Conservation (phyloP, 2,888 invertebrate species). For the Xylophagus ater region DNA sequence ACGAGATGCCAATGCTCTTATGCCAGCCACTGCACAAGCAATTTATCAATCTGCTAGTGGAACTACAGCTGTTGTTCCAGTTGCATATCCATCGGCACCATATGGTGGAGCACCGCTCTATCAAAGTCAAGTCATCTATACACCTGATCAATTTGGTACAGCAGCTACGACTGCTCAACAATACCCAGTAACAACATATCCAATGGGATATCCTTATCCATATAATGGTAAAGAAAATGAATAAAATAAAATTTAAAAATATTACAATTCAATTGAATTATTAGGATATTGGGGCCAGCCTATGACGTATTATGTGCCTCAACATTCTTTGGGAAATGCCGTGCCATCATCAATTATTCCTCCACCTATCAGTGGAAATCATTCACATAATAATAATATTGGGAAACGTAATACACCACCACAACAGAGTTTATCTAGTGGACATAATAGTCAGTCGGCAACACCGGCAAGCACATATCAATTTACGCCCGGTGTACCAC, state of each 20-base stretch:
- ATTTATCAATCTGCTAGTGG: conserved; percentile 30
- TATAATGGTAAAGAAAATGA: conserved; percentile 29
- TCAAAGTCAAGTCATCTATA: conserved; percentile 37
- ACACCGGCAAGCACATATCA: conserved; percentile 24
- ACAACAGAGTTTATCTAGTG: conserved; percentile 18
- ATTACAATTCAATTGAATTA: no score
- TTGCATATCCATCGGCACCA: conserved; percentile 28
- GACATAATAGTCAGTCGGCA: conserved; percentile 17
- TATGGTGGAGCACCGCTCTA: conserved; percentile 35
- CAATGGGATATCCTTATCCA: conserved; percentile 37
- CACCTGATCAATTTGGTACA: conserved; percentile 31
- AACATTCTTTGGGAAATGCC: conserved; percentile 27
- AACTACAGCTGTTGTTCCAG: conserved; percentile 32
- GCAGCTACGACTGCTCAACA: conserved; percentile 28
- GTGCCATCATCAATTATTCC: conserved; percentile 31
- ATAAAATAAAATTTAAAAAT: not conserved
- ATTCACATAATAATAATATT: conserved; percentile 4
- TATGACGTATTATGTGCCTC: conserved; percentile 39
- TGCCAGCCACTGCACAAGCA: conserved; percentile 31
- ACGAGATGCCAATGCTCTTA: conserved; percentile 26
- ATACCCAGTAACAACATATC: conserved; percentile 37
- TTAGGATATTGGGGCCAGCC: conserved; percentile 34
- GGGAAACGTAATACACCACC: conserved; percentile 29
- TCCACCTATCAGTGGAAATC: conserved; percentile 29
- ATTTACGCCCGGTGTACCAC: conserved; percentile 21